Percentiles rank a stretch among this genome's conserved stretches.
Conservation (phyloP, 2,797 vertebrate genomes). For the Oophaga sylvatica region DNA sequence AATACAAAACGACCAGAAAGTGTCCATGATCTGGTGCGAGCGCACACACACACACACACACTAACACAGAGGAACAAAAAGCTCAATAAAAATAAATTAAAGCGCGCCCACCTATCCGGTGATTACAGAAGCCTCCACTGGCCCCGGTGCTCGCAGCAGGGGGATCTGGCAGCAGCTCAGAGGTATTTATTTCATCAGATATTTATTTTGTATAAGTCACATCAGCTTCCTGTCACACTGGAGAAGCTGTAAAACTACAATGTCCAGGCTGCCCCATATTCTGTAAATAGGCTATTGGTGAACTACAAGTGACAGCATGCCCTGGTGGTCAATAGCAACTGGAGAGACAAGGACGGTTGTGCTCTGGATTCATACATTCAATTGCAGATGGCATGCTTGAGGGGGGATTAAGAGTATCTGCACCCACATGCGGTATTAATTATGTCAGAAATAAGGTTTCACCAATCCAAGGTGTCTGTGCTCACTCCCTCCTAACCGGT, state of each 20-base stretch:
- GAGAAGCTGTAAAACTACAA: neutral
- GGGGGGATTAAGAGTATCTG: neutral
- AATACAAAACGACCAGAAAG: conserved; percentile 24
- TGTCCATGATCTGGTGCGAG: conserved; percentile 12
- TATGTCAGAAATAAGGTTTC: neutral
- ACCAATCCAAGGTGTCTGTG: neutral
- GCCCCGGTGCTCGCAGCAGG: neutral
- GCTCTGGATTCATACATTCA: neutral
- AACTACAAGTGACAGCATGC: conserved; percentile 18
- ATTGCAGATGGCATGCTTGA: neutral
- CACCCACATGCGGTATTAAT: neutral
- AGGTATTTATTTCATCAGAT: conserved; percentile 17
- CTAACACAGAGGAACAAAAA: conserved; percentile 1
- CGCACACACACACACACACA: neutral
- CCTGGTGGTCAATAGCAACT: neutral
- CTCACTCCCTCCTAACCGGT: neutral
- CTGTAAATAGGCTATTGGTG: neutral
- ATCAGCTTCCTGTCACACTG: neutral
- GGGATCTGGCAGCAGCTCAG: neutral
- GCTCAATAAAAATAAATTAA: conserved; percentile 2
- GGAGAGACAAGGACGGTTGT: neutral
- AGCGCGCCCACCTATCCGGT: neutral
- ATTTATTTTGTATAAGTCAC: conserved; percentile 20
- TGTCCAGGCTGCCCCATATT: neutral
- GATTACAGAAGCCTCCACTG: neutral